These are phyloP conservation scores for Zosterops lateralis DNA, from an alignment of 2,113 vertebrate species.

Conservation along the genomic window DNA sequence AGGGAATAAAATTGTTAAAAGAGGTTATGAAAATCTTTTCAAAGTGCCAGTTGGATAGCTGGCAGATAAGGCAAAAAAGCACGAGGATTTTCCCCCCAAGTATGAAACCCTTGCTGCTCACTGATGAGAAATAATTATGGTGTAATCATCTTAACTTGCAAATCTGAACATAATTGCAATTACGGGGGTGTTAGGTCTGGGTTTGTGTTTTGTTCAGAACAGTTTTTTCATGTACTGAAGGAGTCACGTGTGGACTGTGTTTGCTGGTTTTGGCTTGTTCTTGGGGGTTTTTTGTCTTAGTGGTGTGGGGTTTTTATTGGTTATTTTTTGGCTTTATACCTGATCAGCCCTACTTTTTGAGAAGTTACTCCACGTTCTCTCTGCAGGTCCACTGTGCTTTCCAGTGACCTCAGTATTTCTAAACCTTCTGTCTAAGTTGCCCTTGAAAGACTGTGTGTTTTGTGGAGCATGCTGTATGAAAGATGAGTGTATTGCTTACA, in stretches of 20 bases:
- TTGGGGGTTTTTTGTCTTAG: accelerated
- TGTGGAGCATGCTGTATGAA: background rate
- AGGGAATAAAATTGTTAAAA: background rate
- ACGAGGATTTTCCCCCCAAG: background rate
- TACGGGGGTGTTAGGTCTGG: background rate
- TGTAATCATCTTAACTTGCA: background rate
- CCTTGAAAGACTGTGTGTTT: background rate
- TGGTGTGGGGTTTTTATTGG: background rate
- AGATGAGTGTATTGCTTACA: background rate
- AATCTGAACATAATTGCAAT: background rate
- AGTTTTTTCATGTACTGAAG: background rate
- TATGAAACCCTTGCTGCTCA: background rate
- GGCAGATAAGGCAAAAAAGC: background rate
- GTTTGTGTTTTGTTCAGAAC: background rate
- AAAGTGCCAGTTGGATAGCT: background rate
- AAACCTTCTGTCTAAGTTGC: background rate
- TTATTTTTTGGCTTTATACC: background rate
- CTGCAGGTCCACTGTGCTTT: background rate
- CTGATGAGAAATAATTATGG: background rate
- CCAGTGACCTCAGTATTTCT: background rate
- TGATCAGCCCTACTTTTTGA: background rate
- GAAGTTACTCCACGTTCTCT: background rate
- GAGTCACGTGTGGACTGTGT: background rate
- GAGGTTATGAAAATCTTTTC: background rate
- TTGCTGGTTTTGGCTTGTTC: background rate